Percentiles rank a stretch among this genome's conserved stretches.
These are phyloP conservation scores for Cydia fagiglandana DNA, from an alignment of 1,140 invertebrate species.

Conservation along the genomic window DNA sequence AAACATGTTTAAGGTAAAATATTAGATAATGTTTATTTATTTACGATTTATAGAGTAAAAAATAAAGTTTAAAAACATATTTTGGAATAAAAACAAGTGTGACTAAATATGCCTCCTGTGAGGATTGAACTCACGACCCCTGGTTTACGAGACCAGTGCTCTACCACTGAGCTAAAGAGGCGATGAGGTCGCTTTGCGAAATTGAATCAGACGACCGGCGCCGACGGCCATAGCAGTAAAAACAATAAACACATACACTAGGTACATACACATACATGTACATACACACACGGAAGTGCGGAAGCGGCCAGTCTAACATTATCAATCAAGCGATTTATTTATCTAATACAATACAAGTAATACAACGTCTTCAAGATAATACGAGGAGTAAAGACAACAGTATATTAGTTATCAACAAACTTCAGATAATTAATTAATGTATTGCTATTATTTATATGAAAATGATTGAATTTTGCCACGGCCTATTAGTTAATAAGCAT, in stretches of 20 bases:
- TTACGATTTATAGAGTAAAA: not conserved
- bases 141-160: constrained; percentile 94
- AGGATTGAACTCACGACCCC: constrained; percentile 93
- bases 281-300: too few species aligned
- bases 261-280: not conserved
- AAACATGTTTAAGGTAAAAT: too few species aligned
- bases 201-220: constrained; percentile 48
- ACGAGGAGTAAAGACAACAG: not conserved
- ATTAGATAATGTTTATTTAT: too few species aligned
- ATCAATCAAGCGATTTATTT: not conserved
- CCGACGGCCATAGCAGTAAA: not conserved
- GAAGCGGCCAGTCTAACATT: not conserved
- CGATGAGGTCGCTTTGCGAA: not conserved
- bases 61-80: not conserved
- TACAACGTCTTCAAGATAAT: not conserved
- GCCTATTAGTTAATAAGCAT: too few species aligned
- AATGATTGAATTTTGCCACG: too few species aligned
- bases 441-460: too few species aligned
- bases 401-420: too few species aligned
- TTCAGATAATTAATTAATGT: too few species aligned
- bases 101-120: constrained; percentile 81
- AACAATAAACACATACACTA: not conserved
- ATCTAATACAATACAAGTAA: not conserved
- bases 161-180: constrained; percentile 47
- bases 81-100: not conserved